Conservation (phyloP, 2,888 invertebrate species). For the Augochlorella aurata region DNA sequence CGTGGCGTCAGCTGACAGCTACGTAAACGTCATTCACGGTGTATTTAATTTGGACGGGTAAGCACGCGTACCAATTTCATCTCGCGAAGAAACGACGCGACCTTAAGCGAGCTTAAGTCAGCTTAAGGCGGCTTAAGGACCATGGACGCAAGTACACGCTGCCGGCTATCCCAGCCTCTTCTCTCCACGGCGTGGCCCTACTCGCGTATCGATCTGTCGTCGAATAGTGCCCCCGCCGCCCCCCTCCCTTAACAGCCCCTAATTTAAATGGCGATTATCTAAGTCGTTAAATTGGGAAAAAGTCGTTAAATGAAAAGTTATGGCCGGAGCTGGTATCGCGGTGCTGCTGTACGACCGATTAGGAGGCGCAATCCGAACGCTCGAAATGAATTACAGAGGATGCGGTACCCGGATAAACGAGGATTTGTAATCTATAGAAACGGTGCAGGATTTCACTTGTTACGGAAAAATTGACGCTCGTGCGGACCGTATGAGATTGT, state of each 20-base stretch:
- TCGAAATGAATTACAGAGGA: constrained; percentile 54
- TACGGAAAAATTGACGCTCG: background rate
- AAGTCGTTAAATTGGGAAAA: constrained; percentile 56
- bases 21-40: constrained; percentile 45
- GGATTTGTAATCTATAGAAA: background rate
- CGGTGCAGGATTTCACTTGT: background rate
- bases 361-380: constrained; percentile 43
- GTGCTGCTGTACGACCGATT: constrained; percentile 53
- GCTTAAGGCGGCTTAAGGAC: constrained; percentile 64
- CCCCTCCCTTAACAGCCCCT: constrained; percentile 44
- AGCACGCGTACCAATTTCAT: constrained; percentile 67
- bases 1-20: constrained; percentile 18
- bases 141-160: constrained; percentile 55
- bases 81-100: constrained; percentile 65
- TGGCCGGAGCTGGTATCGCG: constrained; percentile 23
- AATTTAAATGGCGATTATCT: constrained; percentile 70
- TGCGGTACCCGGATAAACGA: background rate
- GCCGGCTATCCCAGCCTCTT: constrained; percentile 39
- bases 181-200: constrained; percentile 10
- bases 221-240: constrained; percentile 26
- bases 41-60: constrained; percentile 61
- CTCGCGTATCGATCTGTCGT: constrained; percentile 57
- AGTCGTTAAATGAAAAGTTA: constrained; percentile 64
- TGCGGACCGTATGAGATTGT: too few species aligned
- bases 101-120: constrained; percentile 67